A percentile compares a stretch with the other conserved stretches of the same genome.
phyloP scores from a whole-genome alignment of 1,140 invertebrate genomes.

The Idris sp. region DNA sequence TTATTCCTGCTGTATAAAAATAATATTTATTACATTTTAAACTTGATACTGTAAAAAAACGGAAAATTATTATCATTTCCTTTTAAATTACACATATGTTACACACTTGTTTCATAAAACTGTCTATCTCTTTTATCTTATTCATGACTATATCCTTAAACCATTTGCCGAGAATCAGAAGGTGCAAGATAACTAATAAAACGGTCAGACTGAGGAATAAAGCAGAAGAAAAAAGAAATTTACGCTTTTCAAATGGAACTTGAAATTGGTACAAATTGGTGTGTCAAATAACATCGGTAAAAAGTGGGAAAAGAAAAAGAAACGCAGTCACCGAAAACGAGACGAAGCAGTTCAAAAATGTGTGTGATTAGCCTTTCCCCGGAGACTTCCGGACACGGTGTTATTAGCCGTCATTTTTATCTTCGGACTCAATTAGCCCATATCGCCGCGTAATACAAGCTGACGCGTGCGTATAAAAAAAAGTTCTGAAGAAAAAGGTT shows the following conservation, averaged over 20 bases:
- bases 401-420: constrained; percentile 78
- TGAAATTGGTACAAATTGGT: constrained; percentile 60
- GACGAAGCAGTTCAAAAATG: constrained; percentile 59
- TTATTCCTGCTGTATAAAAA: too few relatives aligned
- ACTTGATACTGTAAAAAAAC: too few relatives aligned
- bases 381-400: constrained; percentile 69
- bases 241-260: constrained; percentile 39
- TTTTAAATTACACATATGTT: too few relatives aligned
- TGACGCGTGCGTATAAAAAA: constrained; percentile 69
- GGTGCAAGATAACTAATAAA: too few relatives aligned
- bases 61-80: too few relatives aligned
- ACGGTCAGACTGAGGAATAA: too few relatives aligned
- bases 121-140: too few relatives aligned
- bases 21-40: too few relatives aligned
- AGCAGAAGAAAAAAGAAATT: too few relatives aligned
- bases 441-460: constrained; percentile 76
- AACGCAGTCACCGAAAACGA: constrained; percentile 39
- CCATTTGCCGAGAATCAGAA: too few relatives aligned
- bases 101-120: too few relatives aligned
- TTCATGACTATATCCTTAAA: too few relatives aligned
- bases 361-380: constrained; percentile 73
- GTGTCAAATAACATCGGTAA: constrained; percentile 54
- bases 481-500: constrained; percentile 10
- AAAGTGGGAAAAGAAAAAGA: constrained; percentile 47
- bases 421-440: constrained; percentile 77